phyloP scores from a whole-genome alignment of 1,140 invertebrate genomes.

The Scaptomyza pallida region DNA sequence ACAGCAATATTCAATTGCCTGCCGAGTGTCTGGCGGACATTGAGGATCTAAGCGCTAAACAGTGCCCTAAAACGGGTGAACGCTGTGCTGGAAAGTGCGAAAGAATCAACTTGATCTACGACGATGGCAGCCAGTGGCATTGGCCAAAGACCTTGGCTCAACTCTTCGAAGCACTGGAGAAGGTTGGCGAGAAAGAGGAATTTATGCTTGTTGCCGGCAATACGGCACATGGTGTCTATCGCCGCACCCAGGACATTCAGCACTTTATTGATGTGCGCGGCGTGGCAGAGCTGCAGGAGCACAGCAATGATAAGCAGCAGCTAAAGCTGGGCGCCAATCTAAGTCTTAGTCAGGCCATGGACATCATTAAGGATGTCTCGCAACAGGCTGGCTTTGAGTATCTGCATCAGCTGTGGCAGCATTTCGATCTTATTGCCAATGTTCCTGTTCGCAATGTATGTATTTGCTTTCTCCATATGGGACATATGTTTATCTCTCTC shows the following conservation, averaged over 20 bases:
- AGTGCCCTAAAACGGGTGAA: constrained; percentile 42
- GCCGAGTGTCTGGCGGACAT: constrained; percentile 65
- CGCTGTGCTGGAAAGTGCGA: constrained; percentile 43
- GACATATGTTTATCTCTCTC: too few relatives aligned
- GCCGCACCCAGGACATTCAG: constrained; percentile 84
- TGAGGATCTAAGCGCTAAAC: constrained; percentile 53
- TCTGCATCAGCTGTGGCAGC: constrained; percentile 84
- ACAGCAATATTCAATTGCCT: constrained; percentile 88
- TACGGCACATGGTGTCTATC: constrained; percentile 87
- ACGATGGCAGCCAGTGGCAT: constrained; percentile 69
- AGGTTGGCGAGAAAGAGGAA: constrained; percentile 77
- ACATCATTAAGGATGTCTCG: constrained; percentile 85
- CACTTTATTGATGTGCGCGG: constrained; percentile 90
- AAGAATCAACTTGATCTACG: constrained; percentile 78
- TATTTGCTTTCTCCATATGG: constrained; percentile 19
- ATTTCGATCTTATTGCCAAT: constrained; percentile 89
- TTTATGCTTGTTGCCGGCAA: constrained; percentile 86
- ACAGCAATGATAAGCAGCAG: constrained; percentile 41
- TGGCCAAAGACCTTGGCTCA: constrained; percentile 84
- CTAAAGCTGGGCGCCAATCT: constrained; percentile 88
- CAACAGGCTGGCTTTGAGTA: constrained; percentile 85
- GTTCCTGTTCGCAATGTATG: constrained; percentile 89
- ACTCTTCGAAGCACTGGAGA: constrained; percentile 86
- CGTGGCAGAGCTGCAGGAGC: constrained; percentile 87
- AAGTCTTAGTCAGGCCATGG: constrained; percentile 87